Conservation (phyloP, 2,797 vertebrate genomes). For the Cynodonichthys magdalenae region DNA sequence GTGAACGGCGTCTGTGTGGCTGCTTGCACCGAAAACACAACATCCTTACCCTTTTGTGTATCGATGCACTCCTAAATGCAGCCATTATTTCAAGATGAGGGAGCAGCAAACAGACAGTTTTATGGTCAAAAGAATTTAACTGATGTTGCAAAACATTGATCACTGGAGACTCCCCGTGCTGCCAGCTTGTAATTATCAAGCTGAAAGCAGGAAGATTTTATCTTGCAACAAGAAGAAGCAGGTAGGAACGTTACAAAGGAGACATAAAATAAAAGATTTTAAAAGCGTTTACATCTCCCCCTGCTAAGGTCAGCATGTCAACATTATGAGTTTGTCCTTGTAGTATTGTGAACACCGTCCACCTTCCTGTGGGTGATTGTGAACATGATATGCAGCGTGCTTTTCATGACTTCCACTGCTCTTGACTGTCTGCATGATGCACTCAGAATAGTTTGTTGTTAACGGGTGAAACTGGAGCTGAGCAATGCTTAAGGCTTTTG, state of each 20-base stretch:
- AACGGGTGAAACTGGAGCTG: background rate
- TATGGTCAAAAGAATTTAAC: background rate
- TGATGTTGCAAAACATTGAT: background rate
- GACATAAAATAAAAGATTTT: background rate
- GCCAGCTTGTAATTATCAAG: background rate
- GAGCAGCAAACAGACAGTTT: conserved; percentile 5
- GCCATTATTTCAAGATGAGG: background rate
- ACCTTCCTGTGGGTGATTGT: background rate
- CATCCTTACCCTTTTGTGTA: background rate
- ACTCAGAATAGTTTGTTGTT: background rate
- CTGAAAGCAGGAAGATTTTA: background rate
- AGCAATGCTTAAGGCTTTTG: background rate
- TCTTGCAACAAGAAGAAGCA: background rate
- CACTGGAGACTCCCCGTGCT: background rate
- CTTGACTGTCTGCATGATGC: background rate
- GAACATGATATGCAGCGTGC: accelerated
- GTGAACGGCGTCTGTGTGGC: background rate
- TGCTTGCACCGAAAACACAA: background rate
- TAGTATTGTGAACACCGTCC: background rate
- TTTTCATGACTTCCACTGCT: background rate
- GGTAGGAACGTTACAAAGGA: background rate
- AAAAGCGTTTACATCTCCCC: accelerated
- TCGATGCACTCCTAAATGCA: background rate
- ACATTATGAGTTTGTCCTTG: conserved; percentile 3
- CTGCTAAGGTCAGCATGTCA: conserved; percentile 18